Conservation (phyloP, 1,140 invertebrate species). For the Drosophila pachea region DNA sequence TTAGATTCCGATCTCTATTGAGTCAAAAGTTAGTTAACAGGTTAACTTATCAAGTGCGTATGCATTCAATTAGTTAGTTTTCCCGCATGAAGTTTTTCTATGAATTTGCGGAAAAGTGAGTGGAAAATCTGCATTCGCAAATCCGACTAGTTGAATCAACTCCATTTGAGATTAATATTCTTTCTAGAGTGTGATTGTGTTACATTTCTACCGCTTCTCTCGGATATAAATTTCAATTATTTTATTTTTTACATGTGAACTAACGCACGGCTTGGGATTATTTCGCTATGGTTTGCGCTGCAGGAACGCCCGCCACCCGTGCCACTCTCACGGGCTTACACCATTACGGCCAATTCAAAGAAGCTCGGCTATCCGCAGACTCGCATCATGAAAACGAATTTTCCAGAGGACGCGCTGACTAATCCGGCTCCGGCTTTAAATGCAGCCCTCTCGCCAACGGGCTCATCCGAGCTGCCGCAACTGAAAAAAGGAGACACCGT, state of each 20-base stretch:
- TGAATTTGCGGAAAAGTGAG: too few species aligned
- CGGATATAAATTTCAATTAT: neutral
- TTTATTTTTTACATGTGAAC: slow-evolving; percentile 10
- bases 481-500: slow-evolving; percentile 90
- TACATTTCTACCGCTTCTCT: neutral
- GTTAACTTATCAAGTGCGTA: too few species aligned
- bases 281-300: neutral
- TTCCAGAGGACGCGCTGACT: slow-evolving; percentile 82
- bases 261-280: neutral
- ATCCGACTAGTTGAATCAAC: neutral
- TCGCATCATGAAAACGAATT: slow-evolving; percentile 93
- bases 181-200: neutral
- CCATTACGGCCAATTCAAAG: slow-evolving; percentile 94
- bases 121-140: too few species aligned
- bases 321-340: slow-evolving; percentile 92
- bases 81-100: too few species aligned
- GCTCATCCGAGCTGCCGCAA: slow-evolving; percentile 48
- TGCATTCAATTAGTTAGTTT: too few species aligned
- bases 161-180: neutral
- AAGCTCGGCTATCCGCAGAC: slow-evolving; percentile 95
- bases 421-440: slow-evolving; percentile 70
- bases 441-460: slow-evolving; percentile 12
- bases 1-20: too few species aligned
- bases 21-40: too few species aligned
- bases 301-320: slow-evolving; percentile 93